phyloP scores from a whole-genome alignment of 2,888 invertebrate genomes.

The Xanthorhoe designata region DNA sequence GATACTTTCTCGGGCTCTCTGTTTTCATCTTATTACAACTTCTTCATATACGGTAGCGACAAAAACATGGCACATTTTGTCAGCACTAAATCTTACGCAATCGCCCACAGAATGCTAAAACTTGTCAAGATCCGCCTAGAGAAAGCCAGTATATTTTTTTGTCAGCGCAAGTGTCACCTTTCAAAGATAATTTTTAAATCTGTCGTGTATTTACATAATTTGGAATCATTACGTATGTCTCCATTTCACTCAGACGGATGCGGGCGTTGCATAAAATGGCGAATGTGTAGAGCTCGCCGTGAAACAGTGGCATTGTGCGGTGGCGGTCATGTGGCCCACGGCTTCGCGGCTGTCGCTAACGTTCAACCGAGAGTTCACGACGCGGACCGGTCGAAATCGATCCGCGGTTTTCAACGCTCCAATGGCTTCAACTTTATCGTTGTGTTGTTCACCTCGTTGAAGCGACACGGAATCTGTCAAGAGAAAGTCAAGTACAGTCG shows the following conservation, averaged over 20 bases:
- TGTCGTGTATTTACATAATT: constrained; percentile 49
- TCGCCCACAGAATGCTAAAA: constrained; percentile 63
- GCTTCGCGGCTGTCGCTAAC: constrained; percentile 60
- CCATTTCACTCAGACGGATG: constrained; percentile 27
- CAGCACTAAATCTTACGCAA: constrained; percentile 72
- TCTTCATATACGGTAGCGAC: constrained; percentile 58
- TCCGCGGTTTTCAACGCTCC: constrained; percentile 73
- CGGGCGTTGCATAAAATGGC: constrained; percentile 44
- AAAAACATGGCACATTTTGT: constrained; percentile 64
- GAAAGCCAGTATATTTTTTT: constrained; percentile 68
- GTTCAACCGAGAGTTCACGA: constrained; percentile 48
- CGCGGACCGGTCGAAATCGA: constrained; percentile 75
- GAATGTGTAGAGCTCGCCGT: constrained; percentile 43
- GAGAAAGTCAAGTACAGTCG: constrained; percentile 81
- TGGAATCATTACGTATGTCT: constrained; percentile 36
- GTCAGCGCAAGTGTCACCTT: constrained; percentile 57
- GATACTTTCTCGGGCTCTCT: constrained; percentile 69
- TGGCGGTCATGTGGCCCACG: constrained; percentile 57
- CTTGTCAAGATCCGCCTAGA: constrained; percentile 65
- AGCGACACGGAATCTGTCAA: constrained; percentile 75
- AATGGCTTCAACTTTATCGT: constrained; percentile 72
- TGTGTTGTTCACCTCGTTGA: constrained; percentile 79
- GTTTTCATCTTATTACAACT: constrained; percentile 62
- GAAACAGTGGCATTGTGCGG: constrained; percentile 46
- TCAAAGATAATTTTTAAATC: constrained; percentile 51